These are phyloP conservation scores for Pungitius pungitius DNA, from an alignment of 2,113 vertebrate species.

Conservation along the genomic window DNA sequence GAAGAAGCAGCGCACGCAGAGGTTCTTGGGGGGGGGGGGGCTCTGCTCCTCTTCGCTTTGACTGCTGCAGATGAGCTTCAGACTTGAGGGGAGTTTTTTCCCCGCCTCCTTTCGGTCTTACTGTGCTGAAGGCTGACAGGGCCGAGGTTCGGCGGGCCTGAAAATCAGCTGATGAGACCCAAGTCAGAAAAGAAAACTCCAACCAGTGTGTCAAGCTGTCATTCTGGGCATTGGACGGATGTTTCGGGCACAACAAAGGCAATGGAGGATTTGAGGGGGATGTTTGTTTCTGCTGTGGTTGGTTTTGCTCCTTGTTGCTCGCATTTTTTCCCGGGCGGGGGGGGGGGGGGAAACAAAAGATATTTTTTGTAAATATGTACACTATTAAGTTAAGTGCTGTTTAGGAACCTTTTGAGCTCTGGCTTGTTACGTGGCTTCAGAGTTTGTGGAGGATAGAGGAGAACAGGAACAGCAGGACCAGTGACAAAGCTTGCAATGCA, in stretches of 20 bases:
- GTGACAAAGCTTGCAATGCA: constrained; percentile 76
- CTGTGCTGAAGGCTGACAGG: constrained; percentile 53
- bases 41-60: constrained; percentile 77
- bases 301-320: constrained; percentile 58
- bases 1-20: constrained; percentile 73
- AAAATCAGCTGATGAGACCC: constrained; percentile 57
- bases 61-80: constrained; percentile 68
- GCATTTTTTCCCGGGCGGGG: constrained; percentile 62
- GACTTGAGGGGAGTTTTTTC: constrained; percentile 61
- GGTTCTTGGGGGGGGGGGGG: constrained; percentile 67
- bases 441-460: constrained; percentile 57
- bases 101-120: constrained; percentile 49
- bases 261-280: constrained; percentile 37
- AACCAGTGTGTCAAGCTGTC: constrained; percentile 61
- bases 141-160: constrained; percentile 53
- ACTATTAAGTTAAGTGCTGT: constrained; percentile 67
- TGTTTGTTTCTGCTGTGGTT: constrained; percentile 57
- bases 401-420: constrained; percentile 49
- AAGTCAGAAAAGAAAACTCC: constrained; percentile 49
- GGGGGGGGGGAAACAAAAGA: constrained; percentile 30
- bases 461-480: constrained; percentile 64
- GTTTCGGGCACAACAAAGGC: constrained; percentile 48
- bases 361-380: constrained; percentile 77
- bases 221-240: constrained; percentile 51
- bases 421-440: constrained; percentile 58